Conservation (phyloP, 2,888 invertebrate species). For the Plebejus melissa region DNA sequence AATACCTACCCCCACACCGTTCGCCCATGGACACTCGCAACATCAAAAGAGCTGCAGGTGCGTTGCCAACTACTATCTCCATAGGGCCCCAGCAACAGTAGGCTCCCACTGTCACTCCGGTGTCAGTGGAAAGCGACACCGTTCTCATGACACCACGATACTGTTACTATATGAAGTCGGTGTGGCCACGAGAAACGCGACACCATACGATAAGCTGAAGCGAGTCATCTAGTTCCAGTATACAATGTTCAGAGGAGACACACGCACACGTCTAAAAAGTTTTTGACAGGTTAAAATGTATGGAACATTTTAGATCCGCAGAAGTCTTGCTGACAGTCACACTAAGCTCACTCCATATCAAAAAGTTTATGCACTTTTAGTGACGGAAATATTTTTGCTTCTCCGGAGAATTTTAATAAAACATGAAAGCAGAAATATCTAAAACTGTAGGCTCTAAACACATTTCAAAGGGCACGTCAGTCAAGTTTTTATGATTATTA, state of each 20-base stretch:
- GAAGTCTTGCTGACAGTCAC: too few species aligned
- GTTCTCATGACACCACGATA: slow-evolving; percentile 11
- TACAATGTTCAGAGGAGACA: neutral
- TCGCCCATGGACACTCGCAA: neutral
- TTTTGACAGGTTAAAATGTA: too few species aligned
- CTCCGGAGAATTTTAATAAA: neutral
- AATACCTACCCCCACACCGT: too few species aligned
- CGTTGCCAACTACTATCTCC: neutral
- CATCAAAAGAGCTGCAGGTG: too few species aligned
- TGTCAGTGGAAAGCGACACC: slow-evolving; percentile 14
- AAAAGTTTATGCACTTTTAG: too few species aligned
- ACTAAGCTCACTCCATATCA: too few species aligned
- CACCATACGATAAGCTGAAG: neutral
- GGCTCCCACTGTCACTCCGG: neutral
- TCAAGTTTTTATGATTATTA: neutral
- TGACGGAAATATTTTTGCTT: too few species aligned
- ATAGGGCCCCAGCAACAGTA: neutral
- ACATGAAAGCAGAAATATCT: neutral
- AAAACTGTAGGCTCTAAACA: too few species aligned
- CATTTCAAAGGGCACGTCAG: neutral
- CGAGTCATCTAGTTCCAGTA: neutral
- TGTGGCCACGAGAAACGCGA: neutral
- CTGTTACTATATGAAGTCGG: slow-evolving; percentile 7
- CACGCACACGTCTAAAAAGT: too few species aligned
- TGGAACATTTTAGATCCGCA: too few species aligned